Evolutionary conservation across 1,140 invertebrate genomes (phyloP).

Genomic region (Geopemphigus sp.): DNA sequence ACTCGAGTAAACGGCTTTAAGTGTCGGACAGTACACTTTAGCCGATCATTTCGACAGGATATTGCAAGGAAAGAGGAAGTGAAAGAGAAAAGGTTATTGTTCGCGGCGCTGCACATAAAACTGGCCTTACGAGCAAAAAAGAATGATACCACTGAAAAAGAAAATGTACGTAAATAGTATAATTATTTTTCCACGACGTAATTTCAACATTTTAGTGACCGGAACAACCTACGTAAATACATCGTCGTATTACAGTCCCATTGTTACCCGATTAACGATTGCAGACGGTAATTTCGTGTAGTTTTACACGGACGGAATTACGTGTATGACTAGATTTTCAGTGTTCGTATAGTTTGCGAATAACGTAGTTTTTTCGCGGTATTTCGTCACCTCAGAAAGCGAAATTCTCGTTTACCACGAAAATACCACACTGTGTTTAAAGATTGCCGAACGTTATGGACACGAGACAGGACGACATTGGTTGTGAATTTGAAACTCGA

Average conservation of each 20-base stretch:
- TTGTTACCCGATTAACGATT: constrained; percentile 27
- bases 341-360: constrained; percentile 14
- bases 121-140: neutral
- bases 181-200: constrained; percentile 12
- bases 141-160: neutral
- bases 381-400: neutral
- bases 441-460: neutral
- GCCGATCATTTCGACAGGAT: neutral
- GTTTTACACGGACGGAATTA: constrained; percentile 28
- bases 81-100: constrained; percentile 30
- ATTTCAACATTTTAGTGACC: neutral
- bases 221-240: constrained; percentile 29
- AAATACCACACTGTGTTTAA: constrained; percentile 2
- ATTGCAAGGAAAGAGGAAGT: constrained; percentile 1
- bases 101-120: neutral
- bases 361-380: constrained; percentile 14
- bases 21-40: neutral
- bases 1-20: neutral
- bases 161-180: neutral
- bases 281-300: neutral
- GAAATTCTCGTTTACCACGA: neutral
- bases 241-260: neutral
- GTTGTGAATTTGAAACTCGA: neutral
- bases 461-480: neutral
- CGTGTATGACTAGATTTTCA: neutral